Evolutionary conservation across 2,113 vertebrate genomes (phyloP).

Genomic region (Ciconia boyciana): DNA sequence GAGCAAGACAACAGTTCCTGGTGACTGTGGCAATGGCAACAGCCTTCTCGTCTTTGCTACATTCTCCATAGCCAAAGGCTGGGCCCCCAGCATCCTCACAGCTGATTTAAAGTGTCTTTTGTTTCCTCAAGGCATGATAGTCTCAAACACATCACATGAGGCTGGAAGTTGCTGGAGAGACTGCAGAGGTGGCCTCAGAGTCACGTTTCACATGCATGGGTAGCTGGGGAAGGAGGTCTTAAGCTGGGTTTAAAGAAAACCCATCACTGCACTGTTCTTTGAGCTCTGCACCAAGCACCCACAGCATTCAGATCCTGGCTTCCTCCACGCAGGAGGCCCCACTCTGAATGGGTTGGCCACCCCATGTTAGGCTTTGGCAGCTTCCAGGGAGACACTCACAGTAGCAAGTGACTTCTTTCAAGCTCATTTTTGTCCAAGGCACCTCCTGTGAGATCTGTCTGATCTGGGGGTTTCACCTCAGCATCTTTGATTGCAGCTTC

Average conservation of each 20-base stretch:
- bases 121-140: background rate
- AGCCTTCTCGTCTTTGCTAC: background rate
- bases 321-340: background rate
- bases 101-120: background rate
- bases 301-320: background rate
- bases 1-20: background rate
- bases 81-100: background rate
- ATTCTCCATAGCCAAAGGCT: background rate
- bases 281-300: background rate
- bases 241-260: background rate
- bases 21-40: slow-evolving; percentile 5
- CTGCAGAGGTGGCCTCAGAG: background rate
- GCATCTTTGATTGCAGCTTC: slow-evolving; percentile 88
- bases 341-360: background rate
- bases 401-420: slow-evolving; percentile 92
- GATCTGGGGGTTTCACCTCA: slow-evolving; percentile 79
- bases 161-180: background rate
- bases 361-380: background rate
- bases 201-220: background rate
- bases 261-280: background rate
- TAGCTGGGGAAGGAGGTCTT: background rate
- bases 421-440: slow-evolving; percentile 91
- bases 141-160: background rate
- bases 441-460: slow-evolving; percentile 87
- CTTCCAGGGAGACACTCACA: slow-evolving; percentile 79